Evolutionary conservation across 2,888 invertebrate species (phyloP).

Genomic region (Aphodius granarius): DNA sequence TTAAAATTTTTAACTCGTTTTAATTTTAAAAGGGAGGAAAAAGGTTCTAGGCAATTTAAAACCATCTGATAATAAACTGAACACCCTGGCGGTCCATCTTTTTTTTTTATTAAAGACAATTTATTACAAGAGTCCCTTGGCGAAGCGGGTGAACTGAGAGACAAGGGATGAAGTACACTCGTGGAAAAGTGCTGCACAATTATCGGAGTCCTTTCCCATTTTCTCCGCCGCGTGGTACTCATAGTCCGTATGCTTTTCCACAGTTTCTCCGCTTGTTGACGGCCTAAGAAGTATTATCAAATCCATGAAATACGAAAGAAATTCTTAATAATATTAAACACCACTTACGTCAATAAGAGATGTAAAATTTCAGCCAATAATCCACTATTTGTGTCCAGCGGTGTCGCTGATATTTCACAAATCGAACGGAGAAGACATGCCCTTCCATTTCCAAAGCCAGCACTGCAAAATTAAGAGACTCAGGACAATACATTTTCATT

Average conservation of each 20-base stretch:
- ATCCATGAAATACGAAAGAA: neutral
- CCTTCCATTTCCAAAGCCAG: conserved; percentile 64
- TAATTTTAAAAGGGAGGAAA: too few species aligned
- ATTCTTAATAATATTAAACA: neutral
- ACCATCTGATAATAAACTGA: neutral
- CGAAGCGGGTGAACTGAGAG: conserved; percentile 57
- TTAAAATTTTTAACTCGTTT: too few species aligned
- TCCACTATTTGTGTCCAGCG: conserved; percentile 67
- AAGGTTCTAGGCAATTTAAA: neutral
- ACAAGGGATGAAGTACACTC: conserved; percentile 65
- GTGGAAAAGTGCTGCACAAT: conserved; percentile 63
- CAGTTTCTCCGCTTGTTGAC: conserved; percentile 66
- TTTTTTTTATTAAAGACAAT: conserved; percentile 3
- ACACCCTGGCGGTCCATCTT: neutral
- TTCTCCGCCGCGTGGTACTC: conserved; percentile 76
- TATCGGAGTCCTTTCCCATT: conserved; percentile 60
- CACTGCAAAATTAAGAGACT: conserved; percentile 52
- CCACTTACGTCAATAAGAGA: conserved; percentile 69
- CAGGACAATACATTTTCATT: neutral
- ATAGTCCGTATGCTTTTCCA: conserved; percentile 68
- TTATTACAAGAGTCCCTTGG: conserved; percentile 10
- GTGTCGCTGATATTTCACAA: conserved; percentile 73
- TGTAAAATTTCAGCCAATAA: conserved; percentile 73
- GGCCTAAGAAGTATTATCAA: conserved; percentile 57
- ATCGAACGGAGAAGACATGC: conserved; percentile 74